phyloP scores from a whole-genome alignment of 2,797 vertebrate species.

The Pseudochirops corinnae region DNA sequence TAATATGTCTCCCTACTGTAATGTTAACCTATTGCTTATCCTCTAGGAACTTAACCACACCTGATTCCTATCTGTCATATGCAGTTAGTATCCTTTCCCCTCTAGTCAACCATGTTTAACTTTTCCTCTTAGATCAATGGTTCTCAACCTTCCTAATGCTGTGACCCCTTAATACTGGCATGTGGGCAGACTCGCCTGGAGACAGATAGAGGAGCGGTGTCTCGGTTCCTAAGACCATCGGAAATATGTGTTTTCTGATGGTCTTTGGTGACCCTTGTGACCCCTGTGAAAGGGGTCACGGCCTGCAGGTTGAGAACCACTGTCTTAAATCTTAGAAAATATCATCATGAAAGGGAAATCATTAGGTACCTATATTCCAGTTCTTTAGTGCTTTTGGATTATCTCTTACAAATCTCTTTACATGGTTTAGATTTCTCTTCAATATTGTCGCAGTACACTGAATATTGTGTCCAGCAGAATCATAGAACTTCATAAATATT shows the following conservation, averaged over 20 bases:
- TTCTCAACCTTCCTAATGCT: no score
- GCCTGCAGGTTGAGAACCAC: no score
- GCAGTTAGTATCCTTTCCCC: background rate
- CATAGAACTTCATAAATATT: background rate
- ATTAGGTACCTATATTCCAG: slow-evolving; percentile 34
- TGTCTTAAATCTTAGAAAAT: slow-evolving; percentile 31
- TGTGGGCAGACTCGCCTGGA: no score
- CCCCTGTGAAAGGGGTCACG: no score
- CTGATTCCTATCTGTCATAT: slow-evolving; percentile 3
- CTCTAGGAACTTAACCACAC: slow-evolving; percentile 2
- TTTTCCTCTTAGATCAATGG: slow-evolving; percentile 29
- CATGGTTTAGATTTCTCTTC: background rate
- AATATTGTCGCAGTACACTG: slow-evolving; percentile 20
- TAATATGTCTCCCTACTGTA: background rate
- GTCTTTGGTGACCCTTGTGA: no score
- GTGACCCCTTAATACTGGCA: no score
- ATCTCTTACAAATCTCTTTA: slow-evolving; percentile 45
- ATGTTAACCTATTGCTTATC: slow-evolving; percentile 30
- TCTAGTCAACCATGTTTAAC: background rate
- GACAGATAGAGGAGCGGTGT: no score
- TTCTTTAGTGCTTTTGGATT: slow-evolving; percentile 27
- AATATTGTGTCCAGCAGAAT: background rate
- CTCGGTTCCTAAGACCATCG: no score
- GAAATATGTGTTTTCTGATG: no score
- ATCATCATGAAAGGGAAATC: slow-evolving; percentile 53